These are phyloP conservation scores for Stomatorhinus walkeri DNA, from an alignment of 2,797 vertebrate genomes.

Conservation along the genomic window DNA sequence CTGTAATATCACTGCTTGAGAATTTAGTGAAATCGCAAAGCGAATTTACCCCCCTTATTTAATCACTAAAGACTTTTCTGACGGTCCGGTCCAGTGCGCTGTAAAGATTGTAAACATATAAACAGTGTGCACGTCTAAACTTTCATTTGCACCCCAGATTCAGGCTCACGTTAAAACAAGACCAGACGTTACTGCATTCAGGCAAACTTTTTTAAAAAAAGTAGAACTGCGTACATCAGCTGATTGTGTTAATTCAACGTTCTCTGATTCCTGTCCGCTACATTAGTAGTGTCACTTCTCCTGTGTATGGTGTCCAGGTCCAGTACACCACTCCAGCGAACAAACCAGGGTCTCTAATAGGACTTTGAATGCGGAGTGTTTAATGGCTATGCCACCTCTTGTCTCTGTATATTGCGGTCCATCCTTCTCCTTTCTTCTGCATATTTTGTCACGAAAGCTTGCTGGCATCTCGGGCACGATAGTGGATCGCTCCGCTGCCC, in stretches of 20 bases:
- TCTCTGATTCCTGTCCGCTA: not conserved
- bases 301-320: not conserved
- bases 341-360: not conserved
- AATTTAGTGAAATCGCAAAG: not conserved
- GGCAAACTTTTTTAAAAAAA: not conserved
- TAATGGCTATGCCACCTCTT: not conserved
- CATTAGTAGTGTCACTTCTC: not conserved
- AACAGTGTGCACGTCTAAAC: not conserved
- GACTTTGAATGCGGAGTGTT: not conserved
- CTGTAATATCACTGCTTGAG: slow-evolving; percentile 13
- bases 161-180: not conserved
- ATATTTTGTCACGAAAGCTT: not conserved
- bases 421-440: not conserved
- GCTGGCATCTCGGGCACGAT: not conserved
- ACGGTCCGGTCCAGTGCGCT: not conserved
- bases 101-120: not conserved
- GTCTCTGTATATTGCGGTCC: not conserved
- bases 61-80: not conserved
- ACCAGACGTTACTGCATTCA: not conserved
- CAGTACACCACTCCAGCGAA: not conserved
- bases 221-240: not conserved
- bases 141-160: not conserved
- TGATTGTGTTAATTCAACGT: not conserved
- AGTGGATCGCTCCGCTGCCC: not conserved
- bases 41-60: not conserved